Conservation (phyloP, 2,797 vertebrate species). For the Xyrichtys novacula region DNA sequence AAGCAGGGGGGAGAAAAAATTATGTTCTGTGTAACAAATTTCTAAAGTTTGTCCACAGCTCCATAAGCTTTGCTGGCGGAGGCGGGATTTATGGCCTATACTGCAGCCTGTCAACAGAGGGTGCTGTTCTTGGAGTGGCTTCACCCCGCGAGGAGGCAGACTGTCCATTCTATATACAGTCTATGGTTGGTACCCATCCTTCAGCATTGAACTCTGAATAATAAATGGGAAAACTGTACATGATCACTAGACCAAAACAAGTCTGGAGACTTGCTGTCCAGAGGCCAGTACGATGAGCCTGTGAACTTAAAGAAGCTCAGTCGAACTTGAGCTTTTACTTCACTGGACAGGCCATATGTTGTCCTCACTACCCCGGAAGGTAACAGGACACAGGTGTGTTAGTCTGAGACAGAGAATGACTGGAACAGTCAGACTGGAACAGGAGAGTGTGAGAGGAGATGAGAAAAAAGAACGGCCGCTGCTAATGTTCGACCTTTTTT, state of each 20-base stretch:
- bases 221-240: neutral
- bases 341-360: constrained; percentile 30
- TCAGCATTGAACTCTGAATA: neutral
- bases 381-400: constrained; percentile 42
- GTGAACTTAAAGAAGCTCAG: constrained; percentile 16
- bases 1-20: too few species aligned
- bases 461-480: neutral
- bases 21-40: too few species aligned
- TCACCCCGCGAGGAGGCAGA: too few species aligned
- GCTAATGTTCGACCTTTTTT: too few species aligned
- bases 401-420: neutral
- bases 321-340: constrained; percentile 24
- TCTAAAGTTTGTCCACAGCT: too few species aligned
- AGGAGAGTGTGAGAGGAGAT: too few species aligned
- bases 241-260: constrained; percentile 1
- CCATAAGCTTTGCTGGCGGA: too few species aligned
- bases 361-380: constrained; percentile 26
- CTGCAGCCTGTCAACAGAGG: too few species aligned
- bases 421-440: neutral
- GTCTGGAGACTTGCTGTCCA: constrained; percentile 5
- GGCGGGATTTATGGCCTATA: too few species aligned
- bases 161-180: too few species aligned
- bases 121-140: too few species aligned
- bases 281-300: constrained; percentile 16
- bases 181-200: too few species aligned